Evolutionary conservation across 2,113 vertebrate species (phyloP).

Genomic region (Narcine bancroftii): DNA sequence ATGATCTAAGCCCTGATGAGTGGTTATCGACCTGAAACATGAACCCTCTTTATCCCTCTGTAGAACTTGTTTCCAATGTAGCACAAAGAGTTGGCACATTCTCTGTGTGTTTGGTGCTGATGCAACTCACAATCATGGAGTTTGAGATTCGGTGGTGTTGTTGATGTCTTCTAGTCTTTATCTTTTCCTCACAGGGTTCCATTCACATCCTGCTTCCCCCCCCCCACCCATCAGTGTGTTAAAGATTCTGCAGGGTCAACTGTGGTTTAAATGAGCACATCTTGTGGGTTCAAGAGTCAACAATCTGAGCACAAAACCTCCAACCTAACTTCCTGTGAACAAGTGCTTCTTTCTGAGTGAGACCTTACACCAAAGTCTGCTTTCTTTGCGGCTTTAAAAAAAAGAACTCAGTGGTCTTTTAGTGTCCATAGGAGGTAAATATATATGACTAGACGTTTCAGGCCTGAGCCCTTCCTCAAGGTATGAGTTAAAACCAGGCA

Average conservation of each 20-base stretch:
- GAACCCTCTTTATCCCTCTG: background rate
- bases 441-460: no score
- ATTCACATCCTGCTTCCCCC: background rate
- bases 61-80: background rate
- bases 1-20: background rate
- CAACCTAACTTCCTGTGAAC: no score
- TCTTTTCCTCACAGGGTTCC: background rate
- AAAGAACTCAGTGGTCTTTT: no score
- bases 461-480: no score
- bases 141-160: background rate
- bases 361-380: no score
- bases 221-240: background rate
- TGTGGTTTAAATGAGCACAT: background rate
- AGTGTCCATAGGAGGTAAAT: no score
- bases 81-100: background rate
- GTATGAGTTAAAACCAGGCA: no score
- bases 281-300: no score
- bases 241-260: background rate
- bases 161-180: background rate
- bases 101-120: background rate
- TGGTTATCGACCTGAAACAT: background rate
- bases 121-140: background rate
- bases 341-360: no score
- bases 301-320: no score
- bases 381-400: no score